These are phyloP conservation scores for Mizuhopecten yessoensis DNA, from an alignment of 1,140 invertebrate genomes.

Conservation along the genomic window DNA sequence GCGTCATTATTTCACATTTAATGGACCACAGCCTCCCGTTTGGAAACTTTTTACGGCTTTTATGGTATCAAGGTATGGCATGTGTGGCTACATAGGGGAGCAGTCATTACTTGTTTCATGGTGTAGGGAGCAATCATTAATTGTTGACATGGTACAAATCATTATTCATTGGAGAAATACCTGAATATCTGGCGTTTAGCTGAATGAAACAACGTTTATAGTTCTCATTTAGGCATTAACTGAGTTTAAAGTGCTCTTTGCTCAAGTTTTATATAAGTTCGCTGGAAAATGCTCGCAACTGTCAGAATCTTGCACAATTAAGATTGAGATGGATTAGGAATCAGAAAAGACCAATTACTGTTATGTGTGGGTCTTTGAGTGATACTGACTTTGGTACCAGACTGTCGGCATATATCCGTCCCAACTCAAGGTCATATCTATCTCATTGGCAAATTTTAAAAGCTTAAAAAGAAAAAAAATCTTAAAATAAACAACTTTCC, in stretches of 20 bases:
- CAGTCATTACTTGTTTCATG: neutral
- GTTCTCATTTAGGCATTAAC: neutral
- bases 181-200: too few species aligned
- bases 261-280: neutral
- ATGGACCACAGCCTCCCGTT: neutral
- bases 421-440: neutral
- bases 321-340: neutral
- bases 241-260: neutral
- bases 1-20: neutral
- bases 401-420: too few species aligned
- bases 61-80: neutral
- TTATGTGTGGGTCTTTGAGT: neutral
- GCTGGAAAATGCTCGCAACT: neutral
- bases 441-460: slow-evolving; percentile 1
- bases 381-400: neutral
- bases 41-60: neutral
- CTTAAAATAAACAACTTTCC: neutral
- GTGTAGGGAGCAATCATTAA: neutral
- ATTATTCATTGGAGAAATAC: neutral
- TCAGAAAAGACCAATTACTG: neutral
- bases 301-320: neutral
- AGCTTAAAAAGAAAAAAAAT: neutral
- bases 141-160: too few species aligned
- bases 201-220: neutral
- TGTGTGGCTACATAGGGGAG: slow-evolving; percentile 6